A percentile compares a stretch with the other conserved stretches of the same genome.
Conservation (phyloP, 2,888 invertebrate genomes). For the Amphimallon solstitiale region DNA sequence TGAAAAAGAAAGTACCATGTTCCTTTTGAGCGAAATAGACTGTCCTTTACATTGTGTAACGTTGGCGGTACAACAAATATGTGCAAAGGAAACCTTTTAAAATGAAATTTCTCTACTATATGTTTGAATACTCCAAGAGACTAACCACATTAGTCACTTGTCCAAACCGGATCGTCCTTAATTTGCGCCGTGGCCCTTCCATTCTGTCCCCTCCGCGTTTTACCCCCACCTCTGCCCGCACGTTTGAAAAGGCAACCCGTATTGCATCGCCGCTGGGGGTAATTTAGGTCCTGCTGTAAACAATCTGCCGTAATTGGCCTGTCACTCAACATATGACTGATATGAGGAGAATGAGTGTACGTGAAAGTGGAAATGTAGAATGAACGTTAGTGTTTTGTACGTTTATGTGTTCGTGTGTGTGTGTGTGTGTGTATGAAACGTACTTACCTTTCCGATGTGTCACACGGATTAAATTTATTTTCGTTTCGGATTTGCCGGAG, state of each 20-base stretch:
- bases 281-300: constrained; percentile 43
- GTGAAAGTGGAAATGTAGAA: constrained; percentile 32
- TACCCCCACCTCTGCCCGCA: not conserved
- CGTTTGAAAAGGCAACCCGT: constrained; percentile 41
- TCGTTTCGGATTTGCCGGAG: constrained; percentile 12
- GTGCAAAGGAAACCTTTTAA: constrained; percentile 18
- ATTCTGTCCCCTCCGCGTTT: not conserved
- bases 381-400: constrained; percentile 20
- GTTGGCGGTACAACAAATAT: not conserved
- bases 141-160: constrained; percentile 40
- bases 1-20: constrained; percentile 8
- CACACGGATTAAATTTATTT: constrained; percentile 26
- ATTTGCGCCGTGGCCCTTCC: constrained; percentile 31
- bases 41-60: not conserved
- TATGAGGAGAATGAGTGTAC: constrained; percentile 38
- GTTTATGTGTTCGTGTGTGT: not conserved
- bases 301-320: constrained; percentile 44
- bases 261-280: constrained; percentile 42
- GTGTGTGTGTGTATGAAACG: not conserved
- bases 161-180: constrained; percentile 39
- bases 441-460: constrained; percentile 1
- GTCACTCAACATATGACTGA: constrained; percentile 44
- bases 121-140: constrained; percentile 40
- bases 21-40: not conserved
- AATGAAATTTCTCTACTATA: constrained; percentile 24